A percentile compares a stretch with the other conserved stretches of the same genome.
These are phyloP conservation scores for Mormyrops attenuatus DNA, from an alignment of 2,797 vertebrate species.

Conservation along the genomic window DNA sequence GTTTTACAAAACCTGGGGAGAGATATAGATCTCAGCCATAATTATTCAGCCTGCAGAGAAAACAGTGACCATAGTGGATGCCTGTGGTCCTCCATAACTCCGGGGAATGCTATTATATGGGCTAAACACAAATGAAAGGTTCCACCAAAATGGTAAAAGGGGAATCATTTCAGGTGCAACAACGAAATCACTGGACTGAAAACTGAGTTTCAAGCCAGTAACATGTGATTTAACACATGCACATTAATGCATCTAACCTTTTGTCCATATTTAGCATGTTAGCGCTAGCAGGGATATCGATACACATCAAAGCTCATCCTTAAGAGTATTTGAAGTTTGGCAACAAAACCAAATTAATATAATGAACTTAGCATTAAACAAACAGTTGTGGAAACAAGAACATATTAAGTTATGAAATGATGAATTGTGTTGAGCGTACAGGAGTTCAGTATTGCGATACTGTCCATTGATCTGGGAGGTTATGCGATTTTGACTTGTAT, in stretches of 20 bases:
- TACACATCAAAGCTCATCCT: not conserved
- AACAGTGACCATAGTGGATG: conserved; percentile 12
- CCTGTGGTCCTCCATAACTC: not conserved
- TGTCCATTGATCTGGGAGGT: not conserved
- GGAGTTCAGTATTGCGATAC: not conserved
- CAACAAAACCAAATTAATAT: not conserved
- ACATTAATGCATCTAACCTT: conserved; percentile 21
- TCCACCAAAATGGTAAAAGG: conserved; percentile 35
- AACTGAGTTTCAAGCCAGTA: conserved; percentile 45
- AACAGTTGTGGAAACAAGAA: not conserved
- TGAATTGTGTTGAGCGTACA: not conserved
- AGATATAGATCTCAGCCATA: conserved; percentile 27
- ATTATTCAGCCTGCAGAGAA: conserved; percentile 29
- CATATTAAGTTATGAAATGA: not conserved
- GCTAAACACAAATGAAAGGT: conserved; percentile 48
- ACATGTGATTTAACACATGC: conserved; percentile 11
- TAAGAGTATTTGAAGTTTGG: conserved; percentile 7
- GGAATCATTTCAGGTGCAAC: conserved; percentile 28
- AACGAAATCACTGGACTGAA: conserved; percentile 49
- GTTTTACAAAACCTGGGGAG: not conserved
- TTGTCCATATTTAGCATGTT: conserved; percentile 9
- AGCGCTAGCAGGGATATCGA: not conserved
- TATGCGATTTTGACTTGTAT: not conserved
- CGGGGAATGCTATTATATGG: conserved; percentile 46
- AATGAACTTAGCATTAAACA: not conserved